These are phyloP conservation scores for Thinocorus orbignyianus DNA, from an alignment of 2,113 vertebrate genomes.

Conservation along the genomic window DNA sequence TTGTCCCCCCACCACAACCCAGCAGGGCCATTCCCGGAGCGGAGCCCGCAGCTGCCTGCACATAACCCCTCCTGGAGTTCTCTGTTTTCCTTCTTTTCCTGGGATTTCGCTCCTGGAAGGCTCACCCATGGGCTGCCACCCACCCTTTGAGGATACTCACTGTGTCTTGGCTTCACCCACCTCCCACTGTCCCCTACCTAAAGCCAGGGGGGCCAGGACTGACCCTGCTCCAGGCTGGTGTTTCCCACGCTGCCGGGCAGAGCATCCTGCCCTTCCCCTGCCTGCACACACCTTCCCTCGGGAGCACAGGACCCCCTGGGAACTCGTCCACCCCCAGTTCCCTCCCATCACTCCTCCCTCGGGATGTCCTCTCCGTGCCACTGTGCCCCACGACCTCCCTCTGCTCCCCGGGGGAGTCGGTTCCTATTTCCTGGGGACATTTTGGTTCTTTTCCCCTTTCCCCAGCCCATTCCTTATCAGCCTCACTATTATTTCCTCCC, in stretches of 20 bases:
- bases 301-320: background rate
- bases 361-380: background rate
- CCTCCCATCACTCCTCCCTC: background rate
- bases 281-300: background rate
- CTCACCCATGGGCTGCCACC: background rate
- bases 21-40: background rate
- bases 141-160: background rate
- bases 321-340: background rate
- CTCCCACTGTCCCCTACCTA: background rate
- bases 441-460: background rate
- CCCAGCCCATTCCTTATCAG: slow-evolving; percentile 24
- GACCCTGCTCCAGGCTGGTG: background rate
- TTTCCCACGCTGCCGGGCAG: background rate
- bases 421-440: slow-evolving; percentile 27
- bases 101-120: background rate
- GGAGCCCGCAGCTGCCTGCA: background rate
- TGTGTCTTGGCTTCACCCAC: background rate
- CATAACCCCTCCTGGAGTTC: background rate
- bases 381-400: background rate
- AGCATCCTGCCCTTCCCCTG: background rate
- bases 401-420: background rate
- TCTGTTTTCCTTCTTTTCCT: background rate
- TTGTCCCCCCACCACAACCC: fast-evolving
- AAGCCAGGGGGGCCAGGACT: background rate
- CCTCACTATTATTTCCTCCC: slow-evolving; percentile 38